Base-by-base conservation (phyloP, 1,140 invertebrate genomes). In the Cyclina sinensis region DNA sequence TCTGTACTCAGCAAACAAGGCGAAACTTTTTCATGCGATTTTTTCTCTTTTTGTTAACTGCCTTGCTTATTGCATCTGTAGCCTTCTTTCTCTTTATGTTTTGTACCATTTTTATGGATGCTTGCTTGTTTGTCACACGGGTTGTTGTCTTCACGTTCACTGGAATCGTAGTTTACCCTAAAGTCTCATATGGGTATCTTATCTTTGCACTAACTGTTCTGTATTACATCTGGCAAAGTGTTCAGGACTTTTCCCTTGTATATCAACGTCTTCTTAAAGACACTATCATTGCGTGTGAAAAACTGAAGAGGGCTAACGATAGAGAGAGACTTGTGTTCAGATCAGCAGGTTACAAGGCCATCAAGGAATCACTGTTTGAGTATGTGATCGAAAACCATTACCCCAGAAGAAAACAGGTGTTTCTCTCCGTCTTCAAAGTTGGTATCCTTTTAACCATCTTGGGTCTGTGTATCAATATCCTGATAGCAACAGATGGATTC, bases 11-110 rank as follows among this genome's bases (percentile, higher is more conserved):
- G 0, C 24, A 12, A 7, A 16, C 18, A 0, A 74, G 37, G 7
- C 37, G 37, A 18, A 57, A 18, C 48, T 0, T 27, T 32, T 9
- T 18, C 14, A 2, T 37, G 3, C 16, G 82, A 35, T 27, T 57
- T 1, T 7, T 54, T 54, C 3, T 48, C 27, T 57, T 37, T 54
- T 0, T 68, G 21, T 24, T 59, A 0, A 51, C 48, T 5, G 0
- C 54, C 21, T 12, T 73, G 16, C n/a, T 85, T 7, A 57, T 57
- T 7, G 0, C 35, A 21, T 39, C 82, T 37, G 82, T 85, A 16
- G 14, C 39, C 4, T 85, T 54, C 37, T 85, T 85, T 59, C n/a
- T 85, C 4, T 85, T 74, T 57, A 85, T 85, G 82, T 85, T 85
- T 59, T 27, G 24, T 21, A 85, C 70, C 0, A 85, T 85, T 39